Conservation (phyloP, 2,888 invertebrate genomes). For the Acleris literana region DNA sequence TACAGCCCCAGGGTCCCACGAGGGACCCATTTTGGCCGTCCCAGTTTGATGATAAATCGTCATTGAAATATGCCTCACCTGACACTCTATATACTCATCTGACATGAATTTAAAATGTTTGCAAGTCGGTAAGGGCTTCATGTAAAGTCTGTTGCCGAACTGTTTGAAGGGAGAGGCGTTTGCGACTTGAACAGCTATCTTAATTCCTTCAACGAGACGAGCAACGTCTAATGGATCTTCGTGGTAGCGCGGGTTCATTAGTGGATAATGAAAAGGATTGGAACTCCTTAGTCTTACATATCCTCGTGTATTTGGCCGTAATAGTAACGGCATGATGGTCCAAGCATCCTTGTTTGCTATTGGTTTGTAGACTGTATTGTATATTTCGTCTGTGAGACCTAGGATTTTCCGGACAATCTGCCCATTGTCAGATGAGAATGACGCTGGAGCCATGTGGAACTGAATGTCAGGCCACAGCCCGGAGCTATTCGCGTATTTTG, state of each 20-base stretch:
- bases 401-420: constrained; percentile 89
- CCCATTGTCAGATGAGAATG: constrained; percentile 91
- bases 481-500: constrained; percentile 90
- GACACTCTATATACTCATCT: constrained; percentile 94
- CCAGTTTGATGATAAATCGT: constrained; percentile 96
- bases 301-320: constrained; percentile 91
- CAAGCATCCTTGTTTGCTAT: constrained; percentile 91
- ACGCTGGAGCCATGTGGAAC: constrained; percentile 96
- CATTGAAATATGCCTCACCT: constrained; percentile 93
- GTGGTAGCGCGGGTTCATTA: constrained; percentile 97
- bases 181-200: constrained; percentile 88
- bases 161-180: constrained; percentile 91
- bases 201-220: constrained; percentile 92
- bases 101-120: constrained; percentile 88
- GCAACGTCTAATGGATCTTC: constrained; percentile 90
- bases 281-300: constrained; percentile 89
- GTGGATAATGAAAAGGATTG: constrained; percentile 93
- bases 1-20: constrained; percentile 89
- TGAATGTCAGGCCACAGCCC: constrained; percentile 94
- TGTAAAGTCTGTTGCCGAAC: constrained; percentile 90
- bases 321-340: constrained; percentile 93
- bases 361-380: constrained; percentile 90
- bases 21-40: constrained; percentile 94
- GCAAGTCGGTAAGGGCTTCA: constrained; percentile 91
- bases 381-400: constrained; percentile 91